Conservation (phyloP, 2,113 vertebrate genomes). For the Archocentrus centrarchus region DNA sequence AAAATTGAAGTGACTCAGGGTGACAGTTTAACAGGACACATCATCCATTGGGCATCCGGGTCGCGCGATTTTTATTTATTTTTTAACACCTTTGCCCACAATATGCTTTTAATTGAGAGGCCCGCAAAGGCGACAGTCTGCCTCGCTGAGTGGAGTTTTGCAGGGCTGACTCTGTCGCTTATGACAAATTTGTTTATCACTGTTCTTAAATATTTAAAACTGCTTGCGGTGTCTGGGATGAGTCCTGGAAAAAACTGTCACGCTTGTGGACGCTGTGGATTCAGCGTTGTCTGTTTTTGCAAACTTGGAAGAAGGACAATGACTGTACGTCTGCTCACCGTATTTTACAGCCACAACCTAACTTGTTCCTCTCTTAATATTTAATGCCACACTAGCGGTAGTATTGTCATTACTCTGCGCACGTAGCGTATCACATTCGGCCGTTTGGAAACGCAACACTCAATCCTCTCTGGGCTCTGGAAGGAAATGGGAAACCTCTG, state of each 20-base stretch:
- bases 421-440: conserved; percentile 78
- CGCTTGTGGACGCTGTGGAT: not conserved
- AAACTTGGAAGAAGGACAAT: conserved; percentile 32
- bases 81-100: conserved; percentile 3
- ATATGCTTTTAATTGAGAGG: conserved; percentile 5
- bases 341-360: conserved; percentile 69
- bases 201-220: not conserved
- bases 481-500: conserved; percentile 76
- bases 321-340: conserved; percentile 28
- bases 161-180: not conserved
- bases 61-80: conserved; percentile 33
- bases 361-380: conserved; percentile 83
- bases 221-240: not conserved
- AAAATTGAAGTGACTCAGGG: conserved; percentile 24
- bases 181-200: not conserved
- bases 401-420: conserved; percentile 79
- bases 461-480: conserved; percentile 60
- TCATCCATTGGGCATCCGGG: not conserved
- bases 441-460: conserved; percentile 79
- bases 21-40: not conserved
- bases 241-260: not conserved
- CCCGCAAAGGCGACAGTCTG: not conserved
- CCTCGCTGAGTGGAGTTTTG: not conserved
- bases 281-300: not conserved
- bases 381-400: conserved; percentile 77